Base-by-base conservation (phyloP, 2,113 vertebrate genomes). In the Sorex araneus region DNA sequence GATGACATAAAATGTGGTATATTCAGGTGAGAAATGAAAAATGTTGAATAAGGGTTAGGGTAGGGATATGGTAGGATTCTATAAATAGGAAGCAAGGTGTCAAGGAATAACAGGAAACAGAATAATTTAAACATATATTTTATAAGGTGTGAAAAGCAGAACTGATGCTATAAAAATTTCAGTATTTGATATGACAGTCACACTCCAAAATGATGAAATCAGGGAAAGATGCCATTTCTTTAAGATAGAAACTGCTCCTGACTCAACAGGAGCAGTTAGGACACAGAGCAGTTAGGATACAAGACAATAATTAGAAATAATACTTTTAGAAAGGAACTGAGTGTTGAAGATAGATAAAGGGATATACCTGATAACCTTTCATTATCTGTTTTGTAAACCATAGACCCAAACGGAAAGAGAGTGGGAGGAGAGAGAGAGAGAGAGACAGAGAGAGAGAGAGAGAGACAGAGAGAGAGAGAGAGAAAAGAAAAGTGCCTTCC, bases 121-220 rank as follows among this genome's bases (percentile, higher is more conserved):
- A 15, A 78, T 45, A 63, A 87, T 23, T 76, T 36, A 92, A 63
- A 74, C 50, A 47, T 27, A 36, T 1, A 45, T 18, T 40, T 40
- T 73, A 25, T 2, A 64, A 75, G 32, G 36, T 66, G 1, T 47
- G 28, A 77, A 77, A 34, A 34, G 27, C 9, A 69, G 6, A 84
- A 79, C 73, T 57, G 74, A 36, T 36, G 13, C 19, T 43, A 60
- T 8, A 45, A 32, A 75, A 76, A 84, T 70, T 15, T 64, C 63
- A 90, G 91, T 77, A 90, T 67, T 54, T 34, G 36, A 77, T 78
- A 63, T 79, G 45, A 43, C 57, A 93, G 11, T 73, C 47, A 85
- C 88, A 91, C 25, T 70, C 71, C 15, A 84, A 84, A 80, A 0
- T 30, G 16, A 87, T 74, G 23, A 43, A 82, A 83, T 83, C 18